Conservation (phyloP, 2,888 invertebrate species). For the Agonopterix subpropinquella region DNA sequence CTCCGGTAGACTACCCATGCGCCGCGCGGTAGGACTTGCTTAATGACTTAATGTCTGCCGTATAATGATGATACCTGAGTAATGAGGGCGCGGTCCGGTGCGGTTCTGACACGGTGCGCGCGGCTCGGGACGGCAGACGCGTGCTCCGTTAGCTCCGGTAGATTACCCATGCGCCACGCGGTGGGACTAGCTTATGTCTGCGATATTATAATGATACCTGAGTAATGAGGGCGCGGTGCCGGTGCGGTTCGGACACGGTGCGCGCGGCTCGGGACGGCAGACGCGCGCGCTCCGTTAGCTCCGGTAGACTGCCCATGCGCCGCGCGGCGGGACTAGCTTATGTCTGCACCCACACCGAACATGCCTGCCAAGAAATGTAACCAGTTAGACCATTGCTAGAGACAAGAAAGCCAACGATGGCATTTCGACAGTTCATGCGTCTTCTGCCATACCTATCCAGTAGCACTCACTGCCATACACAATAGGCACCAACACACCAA, state of each 20-base stretch:
- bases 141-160: slow-evolving; percentile 72
- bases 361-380: background rate
- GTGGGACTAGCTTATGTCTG: background rate
- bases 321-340: background rate
- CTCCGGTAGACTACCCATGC: slow-evolving; percentile 73
- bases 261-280: slow-evolving; percentile 48
- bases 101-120: slow-evolving; percentile 64
- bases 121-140: slow-evolving; percentile 49
- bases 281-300: slow-evolving; percentile 69
- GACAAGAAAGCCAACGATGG: too few relatives aligned
- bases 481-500: too few relatives aligned
- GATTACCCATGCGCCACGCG: slow-evolving; percentile 59
- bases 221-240: slow-evolving; percentile 46
- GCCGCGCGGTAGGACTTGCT: slow-evolving; percentile 7
- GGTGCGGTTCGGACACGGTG: slow-evolving; percentile 64
- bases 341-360: background rate
- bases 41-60: background rate
- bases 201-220: slow-evolving; percentile 29
- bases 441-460: too few relatives aligned
- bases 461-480: too few relatives aligned
- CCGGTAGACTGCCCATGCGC: slow-evolving; percentile 72
- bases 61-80: slow-evolving; percentile 34
- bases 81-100: slow-evolving; percentile 51
- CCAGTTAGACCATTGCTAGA: background rate
- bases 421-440: too few relatives aligned